Conservation (phyloP, 2,888 invertebrate species). For the Lepidochitona cinerea region DNA sequence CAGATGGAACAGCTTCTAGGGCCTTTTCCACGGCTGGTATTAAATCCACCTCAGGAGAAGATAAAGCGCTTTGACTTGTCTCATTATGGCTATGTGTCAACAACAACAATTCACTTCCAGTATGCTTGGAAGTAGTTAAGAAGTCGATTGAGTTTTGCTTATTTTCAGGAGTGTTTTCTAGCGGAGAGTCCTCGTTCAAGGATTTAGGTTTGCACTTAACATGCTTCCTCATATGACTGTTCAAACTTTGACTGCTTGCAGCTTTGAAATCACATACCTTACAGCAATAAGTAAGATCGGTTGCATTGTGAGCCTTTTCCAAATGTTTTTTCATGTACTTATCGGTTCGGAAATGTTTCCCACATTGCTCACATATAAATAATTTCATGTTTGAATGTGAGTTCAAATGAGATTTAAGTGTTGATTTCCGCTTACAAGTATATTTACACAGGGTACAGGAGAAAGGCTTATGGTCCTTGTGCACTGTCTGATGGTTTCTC, state of each 20-base stretch:
- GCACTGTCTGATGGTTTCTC: conserved; percentile 5
- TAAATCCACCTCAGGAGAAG: too few relatives aligned
- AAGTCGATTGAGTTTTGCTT: too few relatives aligned
- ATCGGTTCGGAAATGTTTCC: conserved; percentile 5
- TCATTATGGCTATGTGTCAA: too few relatives aligned
- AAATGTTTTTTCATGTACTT: neutral
- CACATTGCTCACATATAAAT: conserved; percentile 15
- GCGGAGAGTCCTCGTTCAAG: too few relatives aligned
- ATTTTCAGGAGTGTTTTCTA: too few relatives aligned
- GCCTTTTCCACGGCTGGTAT: too few relatives aligned
- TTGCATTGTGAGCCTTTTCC: neutral
- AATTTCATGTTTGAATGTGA: neutral
- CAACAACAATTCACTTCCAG: too few relatives aligned
- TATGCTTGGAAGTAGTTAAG: too few relatives aligned
- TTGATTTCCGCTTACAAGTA: neutral
- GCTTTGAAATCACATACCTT: conserved; percentile 8
- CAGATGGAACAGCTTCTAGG: too few relatives aligned
- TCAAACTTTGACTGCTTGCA: conserved; percentile 8
- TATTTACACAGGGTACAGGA: conserved; percentile 11
- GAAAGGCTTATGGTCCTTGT: conserved; percentile 10
- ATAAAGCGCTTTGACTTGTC: too few relatives aligned
- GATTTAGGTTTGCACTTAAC: too few relatives aligned
- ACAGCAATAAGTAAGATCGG: neutral
- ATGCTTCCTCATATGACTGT: conserved; percentile 13
- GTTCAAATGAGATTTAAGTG: conserved; percentile 2